Base-by-base conservation (phyloP, 2,888 invertebrate species). In the Nomada fabriciana region DNA sequence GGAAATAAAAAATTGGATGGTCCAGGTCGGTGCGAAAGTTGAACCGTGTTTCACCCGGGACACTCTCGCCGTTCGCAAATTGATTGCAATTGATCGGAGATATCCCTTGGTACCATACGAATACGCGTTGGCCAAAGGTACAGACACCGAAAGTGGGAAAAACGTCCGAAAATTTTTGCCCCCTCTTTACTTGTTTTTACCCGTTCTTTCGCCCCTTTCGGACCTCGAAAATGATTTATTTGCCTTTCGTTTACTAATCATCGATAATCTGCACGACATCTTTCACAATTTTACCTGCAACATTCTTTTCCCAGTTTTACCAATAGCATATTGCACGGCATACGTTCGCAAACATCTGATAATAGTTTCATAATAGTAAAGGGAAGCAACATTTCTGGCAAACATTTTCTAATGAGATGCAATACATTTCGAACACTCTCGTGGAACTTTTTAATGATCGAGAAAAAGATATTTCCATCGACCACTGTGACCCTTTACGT, bases 61-160 rank as follows among this genome's bases (percentile, higher is more conserved):
- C 61, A 29, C 47, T 74, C 52, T 67, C 23, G 42, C 43, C 36
- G n/a, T 52, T 60, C 57, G 71, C 60, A 72, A 80, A 80, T 79
- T 78, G 79, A 80, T 80, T 72, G 67, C 72, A 61, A 80, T 78
- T 55, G 80, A 71, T 78, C 60, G 64, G 42, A 47, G 60, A 60
- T 42, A 59, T 80, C 71, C 53, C 65, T 29, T 60, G 80, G 29
- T 55, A 18, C 43, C 15, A 7, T 11, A 4, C 29, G 18, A 52
- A 29, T 15, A 20, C 29, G n/a, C 23, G 59, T 20, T 60, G 5
- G 50, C n/a, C 18, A 50, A 59, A 18, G 29, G n/a, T 50, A 20
- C 47, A 52, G 52, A 76, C 57, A 25, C 25, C 23, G 60, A 11
- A 20, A 25, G 13, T 20, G 59, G 47, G 20, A 25, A 36, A 20